These are phyloP conservation scores for Scartelaos histophorus DNA, from an alignment of 2,113 vertebrate genomes.

Conservation along the genomic window DNA sequence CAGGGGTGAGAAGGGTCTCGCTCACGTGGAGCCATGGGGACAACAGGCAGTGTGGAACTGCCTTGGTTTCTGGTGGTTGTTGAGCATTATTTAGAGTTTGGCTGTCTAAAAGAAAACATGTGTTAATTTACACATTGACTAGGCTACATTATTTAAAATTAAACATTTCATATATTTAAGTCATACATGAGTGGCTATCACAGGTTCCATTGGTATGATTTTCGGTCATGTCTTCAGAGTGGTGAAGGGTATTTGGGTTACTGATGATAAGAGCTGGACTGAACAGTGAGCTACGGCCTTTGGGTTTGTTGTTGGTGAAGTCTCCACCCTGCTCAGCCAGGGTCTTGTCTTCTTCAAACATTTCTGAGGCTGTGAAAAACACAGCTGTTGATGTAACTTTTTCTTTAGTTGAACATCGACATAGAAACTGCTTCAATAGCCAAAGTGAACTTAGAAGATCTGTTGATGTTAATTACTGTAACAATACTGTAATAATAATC, in stretches of 20 bases:
- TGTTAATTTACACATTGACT: neutral
- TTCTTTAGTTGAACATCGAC: slow-evolving; percentile 1
- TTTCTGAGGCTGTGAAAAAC: slow-evolving; percentile 55
- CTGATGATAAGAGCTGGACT: slow-evolving; percentile 59
- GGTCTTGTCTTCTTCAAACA: slow-evolving; percentile 19
- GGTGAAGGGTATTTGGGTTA: slow-evolving; percentile 58
- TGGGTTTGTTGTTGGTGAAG: neutral
- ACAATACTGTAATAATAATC: too few species aligned
- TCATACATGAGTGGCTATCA: slow-evolving; percentile 14
- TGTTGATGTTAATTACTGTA: neutral
- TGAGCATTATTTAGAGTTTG: neutral
- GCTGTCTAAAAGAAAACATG: slow-evolving; percentile 26
- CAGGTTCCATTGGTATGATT: neutral
- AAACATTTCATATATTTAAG: neutral
- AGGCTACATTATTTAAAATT: neutral
- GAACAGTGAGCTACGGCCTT: slow-evolving; percentile 10
- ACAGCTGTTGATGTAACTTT: slow-evolving; percentile 34
- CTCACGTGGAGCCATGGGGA: neutral
- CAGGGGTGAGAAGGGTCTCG: slow-evolving; percentile 56
- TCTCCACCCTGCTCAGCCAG: neutral
- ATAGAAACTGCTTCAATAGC: neutral
- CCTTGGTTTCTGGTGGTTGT: neutral
- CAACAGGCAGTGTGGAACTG: neutral
- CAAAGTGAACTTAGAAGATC: neutral
- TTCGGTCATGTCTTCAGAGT: slow-evolving; percentile 9